These are phyloP conservation scores for Coelopa frigida DNA, from an alignment of 1,140 invertebrate genomes.

Conservation along the genomic window DNA sequence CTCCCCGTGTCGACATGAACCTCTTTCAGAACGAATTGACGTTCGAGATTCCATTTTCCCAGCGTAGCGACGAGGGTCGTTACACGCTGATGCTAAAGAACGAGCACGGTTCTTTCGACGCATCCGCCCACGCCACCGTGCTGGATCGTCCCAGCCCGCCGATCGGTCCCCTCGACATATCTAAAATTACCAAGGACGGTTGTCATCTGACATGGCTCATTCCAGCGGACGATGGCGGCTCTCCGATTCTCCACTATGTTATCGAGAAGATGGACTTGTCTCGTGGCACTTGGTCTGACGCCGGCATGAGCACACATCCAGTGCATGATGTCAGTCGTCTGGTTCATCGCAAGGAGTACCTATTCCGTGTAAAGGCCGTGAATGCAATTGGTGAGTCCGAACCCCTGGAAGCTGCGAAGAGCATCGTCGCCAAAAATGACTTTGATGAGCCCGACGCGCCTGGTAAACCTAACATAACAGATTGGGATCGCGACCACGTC, in stretches of 20 bases:
- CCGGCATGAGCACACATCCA: conserved; percentile 76
- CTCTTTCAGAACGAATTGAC: conserved; percentile 67
- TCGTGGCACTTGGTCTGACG: conserved; percentile 91
- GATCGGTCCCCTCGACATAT: conserved; percentile 77
- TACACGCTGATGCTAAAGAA: conserved; percentile 82
- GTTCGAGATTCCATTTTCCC: conserved; percentile 80
- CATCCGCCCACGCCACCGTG: conserved; percentile 79
- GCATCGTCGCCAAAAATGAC: conserved; percentile 90
- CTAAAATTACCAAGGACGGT: conserved; percentile 82
- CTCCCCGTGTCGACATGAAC: conserved; percentile 63
- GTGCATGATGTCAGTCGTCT: conserved; percentile 78
- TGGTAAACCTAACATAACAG: conserved; percentile 77
- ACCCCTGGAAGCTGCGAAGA: conserved; percentile 73
- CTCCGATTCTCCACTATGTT: conserved; percentile 90
- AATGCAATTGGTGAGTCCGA: conserved; percentile 95
- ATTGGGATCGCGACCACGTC: conserved; percentile 91
- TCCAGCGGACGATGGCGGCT: conserved; percentile 84
- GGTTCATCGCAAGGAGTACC: conserved; percentile 88
- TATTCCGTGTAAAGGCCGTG: conserved; percentile 85
- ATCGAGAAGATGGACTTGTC: conserved; percentile 96
- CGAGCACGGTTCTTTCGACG: conserved; percentile 71
- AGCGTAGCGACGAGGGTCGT: conserved; percentile 71
- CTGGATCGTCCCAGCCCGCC: conserved; percentile 81
- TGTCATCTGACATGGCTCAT: conserved; percentile 76
- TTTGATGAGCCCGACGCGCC: conserved; percentile 89